Conservation (phyloP, 2,113 vertebrate species). For the Cephalophus harveyi region DNA sequence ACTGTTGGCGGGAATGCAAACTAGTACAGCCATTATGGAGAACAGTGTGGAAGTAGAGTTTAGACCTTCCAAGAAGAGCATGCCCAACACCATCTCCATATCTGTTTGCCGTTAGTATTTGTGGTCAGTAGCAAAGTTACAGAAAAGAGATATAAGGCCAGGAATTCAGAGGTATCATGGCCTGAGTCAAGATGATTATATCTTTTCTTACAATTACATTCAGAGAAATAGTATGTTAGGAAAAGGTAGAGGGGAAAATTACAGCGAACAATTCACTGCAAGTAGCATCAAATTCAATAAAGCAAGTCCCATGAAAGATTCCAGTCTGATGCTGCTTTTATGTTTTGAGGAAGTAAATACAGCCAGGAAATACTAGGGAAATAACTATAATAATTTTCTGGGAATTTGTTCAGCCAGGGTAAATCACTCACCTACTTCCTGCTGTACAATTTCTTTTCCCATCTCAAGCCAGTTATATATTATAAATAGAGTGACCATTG, state of each 20-base stretch:
- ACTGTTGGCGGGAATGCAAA: too few relatives aligned
- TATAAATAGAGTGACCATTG: not conserved
- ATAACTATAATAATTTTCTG: not conserved
- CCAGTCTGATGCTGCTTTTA: not conserved
- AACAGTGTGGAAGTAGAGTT: too few relatives aligned
- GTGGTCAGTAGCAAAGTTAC: not conserved
- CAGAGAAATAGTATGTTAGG: not conserved
- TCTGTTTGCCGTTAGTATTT: not conserved
- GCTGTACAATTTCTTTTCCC: not conserved
- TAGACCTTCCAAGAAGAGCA: not conserved
- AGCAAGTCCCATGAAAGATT: not conserved
- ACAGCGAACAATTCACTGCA: not conserved
- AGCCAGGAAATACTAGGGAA: not conserved
- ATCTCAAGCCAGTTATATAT: not conserved
- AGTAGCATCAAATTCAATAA: constrained; percentile 18
- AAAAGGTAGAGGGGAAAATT: constrained; percentile 19
- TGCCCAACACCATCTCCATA: not conserved
- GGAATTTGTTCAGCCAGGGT: not conserved
- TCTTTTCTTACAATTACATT: not conserved
- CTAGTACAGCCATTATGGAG: too few relatives aligned
- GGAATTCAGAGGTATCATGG: not conserved
- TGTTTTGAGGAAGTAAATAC: constrained; percentile 5
- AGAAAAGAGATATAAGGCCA: not conserved
- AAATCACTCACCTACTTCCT: not conserved
- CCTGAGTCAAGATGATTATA: not conserved